Evolutionary conservation across 1,140 invertebrate species (phyloP).

Genomic region (Drosophila kikkawai): DNA sequence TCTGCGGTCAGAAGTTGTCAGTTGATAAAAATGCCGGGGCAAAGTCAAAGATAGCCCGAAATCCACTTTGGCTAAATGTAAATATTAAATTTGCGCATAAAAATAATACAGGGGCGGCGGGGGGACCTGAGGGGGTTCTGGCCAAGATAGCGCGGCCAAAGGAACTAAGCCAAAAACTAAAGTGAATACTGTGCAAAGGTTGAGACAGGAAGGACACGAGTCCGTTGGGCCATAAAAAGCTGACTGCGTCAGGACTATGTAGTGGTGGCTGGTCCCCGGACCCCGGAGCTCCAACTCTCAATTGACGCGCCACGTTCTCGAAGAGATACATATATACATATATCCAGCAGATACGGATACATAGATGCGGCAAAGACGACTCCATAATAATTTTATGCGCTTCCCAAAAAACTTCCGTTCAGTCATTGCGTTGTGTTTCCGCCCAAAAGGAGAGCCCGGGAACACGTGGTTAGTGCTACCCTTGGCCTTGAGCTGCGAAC

Average conservation of each 20-base stretch:
- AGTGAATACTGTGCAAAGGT: constrained; percentile 41
- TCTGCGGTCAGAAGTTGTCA: constrained; percentile 55
- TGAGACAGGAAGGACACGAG: constrained; percentile 3
- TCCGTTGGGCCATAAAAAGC: constrained; percentile 56
- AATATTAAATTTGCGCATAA: constrained; percentile 80
- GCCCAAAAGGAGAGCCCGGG: constrained; percentile 8
- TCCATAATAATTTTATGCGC: constrained; percentile 83
- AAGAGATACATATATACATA: constrained; percentile 23
- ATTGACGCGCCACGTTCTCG: constrained; percentile 67
- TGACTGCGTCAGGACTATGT: constrained; percentile 63
- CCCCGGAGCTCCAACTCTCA: constrained; percentile 48
- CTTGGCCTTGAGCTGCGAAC: constrained; percentile 6
- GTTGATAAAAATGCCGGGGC: constrained; percentile 51
- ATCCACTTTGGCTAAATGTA: constrained; percentile 79
- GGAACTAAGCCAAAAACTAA: constrained; percentile 58
- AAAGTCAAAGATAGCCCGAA: constrained; percentile 63
- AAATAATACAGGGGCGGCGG: constrained; percentile 56
- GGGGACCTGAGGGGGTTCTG: not conserved
- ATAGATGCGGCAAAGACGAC: constrained; percentile 46
- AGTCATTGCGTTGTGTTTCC: constrained; percentile 79
- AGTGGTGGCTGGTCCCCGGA: constrained; percentile 63
- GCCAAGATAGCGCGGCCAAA: constrained; percentile 13
- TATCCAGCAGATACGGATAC: constrained; percentile 20
- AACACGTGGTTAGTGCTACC: constrained; percentile 28
- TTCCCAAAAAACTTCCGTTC: constrained; percentile 82